A percentile compares a stretch with the other conserved stretches of the same genome.
phyloP scores from a whole-genome alignment of 2,113 vertebrate species.

The Ageneiosus marmoratus region DNA sequence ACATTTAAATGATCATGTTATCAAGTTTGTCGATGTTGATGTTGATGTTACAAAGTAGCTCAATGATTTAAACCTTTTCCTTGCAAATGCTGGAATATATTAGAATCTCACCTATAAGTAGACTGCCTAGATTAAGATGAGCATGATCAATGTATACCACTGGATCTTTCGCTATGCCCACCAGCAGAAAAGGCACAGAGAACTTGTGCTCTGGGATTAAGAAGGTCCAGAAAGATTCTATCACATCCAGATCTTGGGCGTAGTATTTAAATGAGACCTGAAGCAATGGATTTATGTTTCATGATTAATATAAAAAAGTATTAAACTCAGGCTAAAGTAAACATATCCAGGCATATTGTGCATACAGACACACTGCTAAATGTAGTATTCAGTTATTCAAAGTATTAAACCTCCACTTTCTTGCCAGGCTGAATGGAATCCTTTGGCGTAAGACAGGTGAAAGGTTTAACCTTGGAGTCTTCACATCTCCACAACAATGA shows the following conservation, averaged over 20 bases:
- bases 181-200: conserved; percentile 82
- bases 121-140: conserved; percentile 77
- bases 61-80: too few species aligned
- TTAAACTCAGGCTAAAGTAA: background rate
- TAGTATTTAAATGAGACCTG: conserved; percentile 84
- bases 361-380: background rate
- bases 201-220: conserved; percentile 75
- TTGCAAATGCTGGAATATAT: background rate
- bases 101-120: conserved; percentile 77
- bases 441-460: conserved; percentile 78
- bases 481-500: conserved; percentile 83
- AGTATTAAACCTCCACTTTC: conserved; percentile 76
- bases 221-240: conserved; percentile 88
- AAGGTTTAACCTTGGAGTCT: conserved; percentile 67
- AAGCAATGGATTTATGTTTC: background rate
- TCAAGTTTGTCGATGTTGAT: too few species aligned
- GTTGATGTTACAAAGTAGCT: too few species aligned
- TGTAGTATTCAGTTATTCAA: background rate
- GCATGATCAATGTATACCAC: conserved; percentile 76
- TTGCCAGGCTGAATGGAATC: conserved; percentile 78
- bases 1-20: too few species aligned
- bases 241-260: conserved; percentile 70
- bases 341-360: background rate
- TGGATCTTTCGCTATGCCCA: conserved; percentile 79
- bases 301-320: background rate